Percentiles rank a stretch among this genome's conserved stretches.
Evolutionary conservation across 2,888 invertebrate genomes (phyloP).

Genomic region (Leptogaster cylindrica): DNA sequence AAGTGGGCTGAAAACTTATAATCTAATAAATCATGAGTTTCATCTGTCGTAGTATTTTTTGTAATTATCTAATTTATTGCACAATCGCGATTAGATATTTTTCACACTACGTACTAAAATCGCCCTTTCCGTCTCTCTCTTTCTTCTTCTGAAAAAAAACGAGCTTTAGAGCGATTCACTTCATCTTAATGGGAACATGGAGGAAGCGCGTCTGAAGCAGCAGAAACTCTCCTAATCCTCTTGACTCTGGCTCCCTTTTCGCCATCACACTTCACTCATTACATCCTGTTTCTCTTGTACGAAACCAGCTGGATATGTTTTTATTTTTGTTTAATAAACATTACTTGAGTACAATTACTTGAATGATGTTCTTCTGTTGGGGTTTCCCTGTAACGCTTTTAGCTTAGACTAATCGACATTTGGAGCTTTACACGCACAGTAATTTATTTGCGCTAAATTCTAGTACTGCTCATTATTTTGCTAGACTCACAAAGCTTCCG

Average conservation of each 20-base stretch:
- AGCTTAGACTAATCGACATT: constrained; percentile 34
- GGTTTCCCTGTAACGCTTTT: constrained; percentile 35
- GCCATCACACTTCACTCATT: background rate
- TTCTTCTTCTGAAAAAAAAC: constrained; percentile 12
- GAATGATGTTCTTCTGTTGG: constrained; percentile 40
- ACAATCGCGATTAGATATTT: constrained; percentile 39
- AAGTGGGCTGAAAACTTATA: constrained; percentile 22
- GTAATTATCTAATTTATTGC: constrained; percentile 21
- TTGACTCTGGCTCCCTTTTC: constrained; percentile 3
- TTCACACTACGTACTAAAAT: constrained; percentile 35
- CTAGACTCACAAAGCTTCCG: constrained; percentile 17
- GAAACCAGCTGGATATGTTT: background rate
- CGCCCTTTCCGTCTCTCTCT: constrained; percentile 12
- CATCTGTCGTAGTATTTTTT: constrained; percentile 26
- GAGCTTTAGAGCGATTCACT: constrained; percentile 32
- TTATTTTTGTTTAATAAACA: constrained; percentile 3
- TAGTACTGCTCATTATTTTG: background rate
- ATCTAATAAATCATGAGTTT: constrained; percentile 24
- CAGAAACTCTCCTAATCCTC: background rate
- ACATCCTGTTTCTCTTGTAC: background rate
- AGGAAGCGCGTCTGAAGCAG: constrained; percentile 18
- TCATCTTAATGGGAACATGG: constrained; percentile 29
- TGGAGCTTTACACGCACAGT: constrained; percentile 4
- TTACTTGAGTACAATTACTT: constrained; percentile 8
- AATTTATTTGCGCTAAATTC: background rate